Conservation (phyloP, 2,113 vertebrate species). For the Bettongia penicillata region DNA sequence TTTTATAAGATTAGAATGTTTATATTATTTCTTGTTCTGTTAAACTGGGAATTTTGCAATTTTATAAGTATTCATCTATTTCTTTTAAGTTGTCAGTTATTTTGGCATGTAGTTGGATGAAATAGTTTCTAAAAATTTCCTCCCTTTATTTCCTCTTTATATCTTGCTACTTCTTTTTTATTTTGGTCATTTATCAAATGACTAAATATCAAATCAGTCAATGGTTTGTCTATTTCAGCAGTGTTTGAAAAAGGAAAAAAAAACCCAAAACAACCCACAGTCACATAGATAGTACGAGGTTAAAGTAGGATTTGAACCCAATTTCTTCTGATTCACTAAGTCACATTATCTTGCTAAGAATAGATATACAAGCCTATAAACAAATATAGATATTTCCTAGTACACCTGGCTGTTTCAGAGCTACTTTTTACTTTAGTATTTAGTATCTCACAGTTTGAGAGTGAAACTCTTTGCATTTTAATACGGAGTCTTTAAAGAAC, state of each 20-base stretch:
- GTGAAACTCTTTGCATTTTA: conserved; percentile 25
- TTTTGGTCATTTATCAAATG: background rate
- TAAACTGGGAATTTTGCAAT: background rate
- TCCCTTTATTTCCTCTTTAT: background rate
- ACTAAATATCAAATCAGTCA: background rate
- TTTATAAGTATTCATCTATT: background rate
- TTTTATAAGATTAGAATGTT: background rate
- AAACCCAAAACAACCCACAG: background rate
- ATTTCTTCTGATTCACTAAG: background rate
- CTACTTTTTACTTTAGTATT: conserved; percentile 34
- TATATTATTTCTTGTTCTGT: background rate
- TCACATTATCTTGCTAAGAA: background rate
- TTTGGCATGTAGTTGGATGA: background rate
- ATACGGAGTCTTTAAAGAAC: conserved; percentile 44
- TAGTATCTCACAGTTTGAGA: conserved; percentile 47
- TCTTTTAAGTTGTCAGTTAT: background rate
- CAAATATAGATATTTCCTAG: background rate
- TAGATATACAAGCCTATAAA: background rate
- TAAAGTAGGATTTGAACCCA: conserved; percentile 18
- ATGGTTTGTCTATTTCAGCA: background rate
- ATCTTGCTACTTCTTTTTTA: background rate
- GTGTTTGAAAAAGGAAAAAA: background rate
- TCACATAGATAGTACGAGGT: background rate
- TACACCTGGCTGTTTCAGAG: background rate
- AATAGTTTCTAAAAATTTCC: background rate